These are phyloP conservation scores for Lineus longissimus DNA, from an alignment of 1,140 invertebrate genomes.

Conservation along the genomic window DNA sequence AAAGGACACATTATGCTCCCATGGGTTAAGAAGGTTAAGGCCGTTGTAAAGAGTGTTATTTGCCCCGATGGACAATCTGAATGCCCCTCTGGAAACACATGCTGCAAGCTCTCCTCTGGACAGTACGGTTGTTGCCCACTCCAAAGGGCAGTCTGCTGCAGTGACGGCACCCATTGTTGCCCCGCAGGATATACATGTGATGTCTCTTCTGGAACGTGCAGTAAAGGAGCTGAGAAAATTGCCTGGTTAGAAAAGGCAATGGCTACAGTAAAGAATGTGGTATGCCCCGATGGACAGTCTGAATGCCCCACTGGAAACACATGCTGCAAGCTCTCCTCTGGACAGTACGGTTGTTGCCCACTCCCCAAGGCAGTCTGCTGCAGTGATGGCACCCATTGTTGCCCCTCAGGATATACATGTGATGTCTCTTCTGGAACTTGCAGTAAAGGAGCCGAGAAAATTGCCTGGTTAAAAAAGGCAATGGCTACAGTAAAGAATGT, in stretches of 20 bases:
- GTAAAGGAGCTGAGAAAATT: constrained; percentile 6
- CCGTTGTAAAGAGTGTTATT: neutral
- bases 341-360: constrained; percentile 3
- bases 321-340: neutral
- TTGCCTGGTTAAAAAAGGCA: constrained; percentile 6
- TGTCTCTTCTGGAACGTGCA: neutral
- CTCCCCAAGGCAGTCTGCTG: constrained; percentile 25
- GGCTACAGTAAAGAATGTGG: neutral
- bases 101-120: constrained; percentile 6
- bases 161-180: constrained; percentile 2
- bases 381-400: constrained; percentile 17
- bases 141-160: constrained; percentile 1
- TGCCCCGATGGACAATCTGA: neutral
- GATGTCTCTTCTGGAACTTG: constrained; percentile 29
- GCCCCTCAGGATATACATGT: constrained; percentile 1
- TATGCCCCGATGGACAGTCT: constrained; percentile 3
- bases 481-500: neutral
- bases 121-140: constrained; percentile 14
- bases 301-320: neutral
- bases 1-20: neutral
- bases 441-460: constrained; percentile 34
- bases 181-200: neutral
- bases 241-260: constrained; percentile 22
- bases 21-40: neutral
- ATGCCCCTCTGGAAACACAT: constrained; percentile 24